Evolutionary conservation across 1,140 invertebrate species (phyloP), one percentile per base, ranked within the genome.

Genomic region (Drosophila hydei): DNA sequence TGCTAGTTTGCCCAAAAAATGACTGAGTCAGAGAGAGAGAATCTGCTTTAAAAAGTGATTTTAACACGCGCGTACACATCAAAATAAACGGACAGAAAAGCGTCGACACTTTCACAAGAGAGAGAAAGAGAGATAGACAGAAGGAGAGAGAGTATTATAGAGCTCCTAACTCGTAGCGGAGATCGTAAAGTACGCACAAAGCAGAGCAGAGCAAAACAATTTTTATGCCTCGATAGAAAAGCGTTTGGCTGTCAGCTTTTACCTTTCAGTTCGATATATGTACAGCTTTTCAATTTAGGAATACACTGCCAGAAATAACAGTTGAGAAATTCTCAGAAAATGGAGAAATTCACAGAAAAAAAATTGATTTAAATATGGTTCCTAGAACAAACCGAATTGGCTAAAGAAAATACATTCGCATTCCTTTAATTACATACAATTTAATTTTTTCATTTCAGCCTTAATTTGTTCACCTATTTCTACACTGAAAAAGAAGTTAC

Each of bases 1-100:
- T 45, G 19, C 9, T 2, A 11, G 18, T 14, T 5, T 40, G 38
- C 42, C 42, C 6, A 18, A 19, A 9, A 21, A 40, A 1, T 40
- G 38, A 38, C 4, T n/a, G 38, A 7, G 38, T 14, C 6, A 16
- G 38, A 40, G 38, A 48, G 11, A 48, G 18, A 11, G 16, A 2
- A 14, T 2, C 47, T 72, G 75, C 78, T 88, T 88, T 88, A 89
- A 88, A 89, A 88, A 72, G 65, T 89, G 75, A 89, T 88, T 89
- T 89, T 83, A 64, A 83, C 67, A 76, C 65, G 58, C 71, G 50
- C 48, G 16, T 42, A 16, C 38, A 48, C 73, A 60, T 52, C 67
- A 58, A 63, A 50, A 25, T 16, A 67, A 67, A 58, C 33, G 12
- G n/a, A 12, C 16, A 16, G 8, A 16, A 11, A 27, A 18, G 11